Evolutionary conservation across 37 sponge, comb jelly and placozoan species (phyloP), one percentile per base, ranked within the genome.

Genomic region (Aplysina aerophoba): DNA sequence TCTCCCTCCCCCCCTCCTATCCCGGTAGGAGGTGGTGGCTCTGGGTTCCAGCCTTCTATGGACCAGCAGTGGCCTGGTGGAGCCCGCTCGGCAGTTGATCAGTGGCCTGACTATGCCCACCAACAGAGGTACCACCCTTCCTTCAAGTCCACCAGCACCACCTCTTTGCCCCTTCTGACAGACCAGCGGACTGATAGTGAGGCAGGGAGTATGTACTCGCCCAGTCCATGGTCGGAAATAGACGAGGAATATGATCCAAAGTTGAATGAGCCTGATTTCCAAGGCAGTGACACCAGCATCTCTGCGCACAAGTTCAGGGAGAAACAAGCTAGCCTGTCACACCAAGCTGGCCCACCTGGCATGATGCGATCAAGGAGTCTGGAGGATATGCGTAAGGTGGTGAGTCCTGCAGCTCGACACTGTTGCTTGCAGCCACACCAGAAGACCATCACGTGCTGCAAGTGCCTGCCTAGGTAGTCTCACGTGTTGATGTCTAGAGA

Each of bases 351-450:
- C 11, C 35, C 35, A 71, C 20, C 20, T 31, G 36, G 36, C 20
- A 75, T 75, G 38, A 75, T 15, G 20, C 33, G 53, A 16, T 75
- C 78, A 41, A 31, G 53, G 25, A 36, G 38, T 14, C 41, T 75
- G 38, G 78, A 75, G 24, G 78, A 75, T 54, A 75, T 75, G 3
- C 37, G 78, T 39, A 75, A 75, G 41, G 54, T 53, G 31, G 78
- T 75, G 11, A 40, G 54, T 75, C 4, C 24, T 62, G 28, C 11
- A 62, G 5, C 24, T 62, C 4, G 27, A 3, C 64, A 62, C 28
- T 13, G 50, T 8, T 44, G 50, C 50, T 44, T 44, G 6, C 8
- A 44, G 50, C 50, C 8, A 44, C 50, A 11, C 50, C n/a, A n/a
- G n/a, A n/a, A n/a, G n/a, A n/a, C n/a, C n/a, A n/a, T n/a, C n/a